These are phyloP conservation scores for Rhorus exstirpatorius DNA, from an alignment of 2,888 invertebrate species.

Conservation along the genomic window DNA sequence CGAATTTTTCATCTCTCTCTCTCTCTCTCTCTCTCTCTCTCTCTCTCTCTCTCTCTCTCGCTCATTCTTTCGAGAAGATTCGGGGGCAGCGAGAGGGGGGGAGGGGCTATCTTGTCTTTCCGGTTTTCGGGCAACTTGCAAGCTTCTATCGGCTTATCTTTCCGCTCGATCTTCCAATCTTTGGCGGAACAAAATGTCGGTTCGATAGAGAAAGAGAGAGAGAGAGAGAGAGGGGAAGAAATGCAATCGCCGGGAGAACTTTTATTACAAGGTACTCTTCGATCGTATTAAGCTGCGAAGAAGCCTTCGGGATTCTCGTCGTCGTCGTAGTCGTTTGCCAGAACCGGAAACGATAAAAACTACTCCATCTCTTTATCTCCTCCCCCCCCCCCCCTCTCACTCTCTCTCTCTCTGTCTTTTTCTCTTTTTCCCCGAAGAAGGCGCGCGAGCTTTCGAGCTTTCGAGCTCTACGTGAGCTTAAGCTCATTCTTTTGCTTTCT, in stretches of 20 bases:
- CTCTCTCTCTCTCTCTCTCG: slow-evolving; percentile 4
- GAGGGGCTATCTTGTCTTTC: slow-evolving; percentile 46
- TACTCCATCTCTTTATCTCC: slow-evolving; percentile 45
- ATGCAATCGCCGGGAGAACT: slow-evolving; percentile 71
- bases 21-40: slow-evolving; percentile 37
- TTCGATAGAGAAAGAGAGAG: slow-evolving; percentile 26
- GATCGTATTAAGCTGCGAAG: slow-evolving; percentile 72
- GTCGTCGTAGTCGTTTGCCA: slow-evolving; percentile 68
- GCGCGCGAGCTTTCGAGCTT: slow-evolving; percentile 57
- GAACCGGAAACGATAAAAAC: slow-evolving; percentile 73
- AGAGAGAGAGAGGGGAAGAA: slow-evolving; percentile 19
- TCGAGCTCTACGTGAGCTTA: slow-evolving; percentile 65
- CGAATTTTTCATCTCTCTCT: slow-evolving; percentile 13
- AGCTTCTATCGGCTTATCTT: slow-evolving; percentile 75
- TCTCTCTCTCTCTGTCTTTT: slow-evolving; percentile 28
- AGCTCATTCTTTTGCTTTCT: slow-evolving; percentile 61
- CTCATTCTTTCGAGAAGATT: slow-evolving; percentile 25
- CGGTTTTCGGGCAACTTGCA: slow-evolving; percentile 67
- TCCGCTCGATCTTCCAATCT: slow-evolving; percentile 75
- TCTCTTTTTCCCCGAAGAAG: slow-evolving; percentile 6
- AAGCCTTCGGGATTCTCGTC: slow-evolving; percentile 66
- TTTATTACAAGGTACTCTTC: slow-evolving; percentile 72
- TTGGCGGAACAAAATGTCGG: slow-evolving; percentile 71
- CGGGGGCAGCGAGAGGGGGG: neutral
- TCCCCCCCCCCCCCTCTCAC: slow-evolving; percentile 38